These are phyloP conservation scores for Heliocidaris erythrogramma DNA, from an alignment of 35 echinoderm and acorn worm genomes.

Conservation along the genomic window DNA sequence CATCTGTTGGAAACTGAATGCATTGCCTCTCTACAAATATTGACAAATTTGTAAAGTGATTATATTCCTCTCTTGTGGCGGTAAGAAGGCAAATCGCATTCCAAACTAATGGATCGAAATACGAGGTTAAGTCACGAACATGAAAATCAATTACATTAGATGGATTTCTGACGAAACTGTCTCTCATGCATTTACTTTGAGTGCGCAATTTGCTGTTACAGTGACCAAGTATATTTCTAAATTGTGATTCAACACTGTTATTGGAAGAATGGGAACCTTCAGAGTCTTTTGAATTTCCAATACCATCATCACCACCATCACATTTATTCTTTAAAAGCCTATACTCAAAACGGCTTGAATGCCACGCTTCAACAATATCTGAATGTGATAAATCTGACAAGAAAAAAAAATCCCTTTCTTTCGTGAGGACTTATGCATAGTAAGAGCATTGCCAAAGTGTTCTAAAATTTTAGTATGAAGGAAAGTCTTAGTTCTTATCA, in stretches of 20 bases:
- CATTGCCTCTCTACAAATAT: background rate
- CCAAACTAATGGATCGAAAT: too few relatives aligned
- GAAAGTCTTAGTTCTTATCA: too few relatives aligned
- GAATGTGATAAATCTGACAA: background rate
- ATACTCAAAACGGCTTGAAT: background rate
- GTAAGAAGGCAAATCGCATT: too few relatives aligned
- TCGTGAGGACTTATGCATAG: background rate
- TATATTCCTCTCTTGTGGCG: too few relatives aligned
- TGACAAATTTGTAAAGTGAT: too few relatives aligned
- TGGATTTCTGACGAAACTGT: too few relatives aligned
- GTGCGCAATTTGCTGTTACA: background rate
- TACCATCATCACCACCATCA: too few relatives aligned
- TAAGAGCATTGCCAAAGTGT: background rate
- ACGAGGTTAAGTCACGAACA: too few relatives aligned
- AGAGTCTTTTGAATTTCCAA: background rate
- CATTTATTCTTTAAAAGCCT: background rate
- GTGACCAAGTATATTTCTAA: background rate
- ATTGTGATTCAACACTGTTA: too few relatives aligned
- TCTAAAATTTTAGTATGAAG: constrained; percentile 8
- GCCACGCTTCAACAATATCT: background rate
- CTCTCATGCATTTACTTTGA: too few relatives aligned
- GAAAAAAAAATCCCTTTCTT: background rate
- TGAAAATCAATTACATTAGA: too few relatives aligned
- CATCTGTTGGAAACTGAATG: background rate
- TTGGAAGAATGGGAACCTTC: background rate